phyloP scores from a whole-genome alignment of 2,113 vertebrate species.

The Ageneiosus marmoratus region DNA sequence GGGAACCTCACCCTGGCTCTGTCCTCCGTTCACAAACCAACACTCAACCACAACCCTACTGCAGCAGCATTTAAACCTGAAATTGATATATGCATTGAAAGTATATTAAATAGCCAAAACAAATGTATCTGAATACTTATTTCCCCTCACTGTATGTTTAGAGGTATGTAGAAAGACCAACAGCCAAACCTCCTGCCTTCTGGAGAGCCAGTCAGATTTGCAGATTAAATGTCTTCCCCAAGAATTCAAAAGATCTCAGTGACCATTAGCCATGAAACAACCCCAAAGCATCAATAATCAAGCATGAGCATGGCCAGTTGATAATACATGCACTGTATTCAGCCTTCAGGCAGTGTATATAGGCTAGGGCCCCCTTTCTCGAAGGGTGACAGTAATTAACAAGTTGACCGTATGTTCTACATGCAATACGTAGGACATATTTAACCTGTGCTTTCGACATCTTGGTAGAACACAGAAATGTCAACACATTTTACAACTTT shows the following conservation, averaged over 20 bases:
- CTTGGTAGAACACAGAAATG: conserved; percentile 4
- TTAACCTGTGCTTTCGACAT: conserved; percentile 14
- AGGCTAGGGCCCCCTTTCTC: background rate
- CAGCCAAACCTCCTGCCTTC: background rate
- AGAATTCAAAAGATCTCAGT: background rate
- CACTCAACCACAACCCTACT: no score
- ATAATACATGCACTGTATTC: background rate
- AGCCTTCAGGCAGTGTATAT: background rate
- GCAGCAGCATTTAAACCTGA: background rate
- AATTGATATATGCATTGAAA: background rate
- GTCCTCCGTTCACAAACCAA: no score
- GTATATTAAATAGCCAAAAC: background rate
- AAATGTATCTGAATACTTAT: background rate
- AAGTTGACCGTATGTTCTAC: background rate
- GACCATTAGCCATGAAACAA: background rate
- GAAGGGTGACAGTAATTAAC: background rate
- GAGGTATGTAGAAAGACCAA: background rate
- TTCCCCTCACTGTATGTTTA: background rate
- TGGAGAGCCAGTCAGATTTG: background rate
- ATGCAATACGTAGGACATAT: conserved; percentile 17
- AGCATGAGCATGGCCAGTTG: background rate
- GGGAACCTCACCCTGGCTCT: no score
- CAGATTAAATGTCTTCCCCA: background rate
- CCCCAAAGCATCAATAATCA: background rate
- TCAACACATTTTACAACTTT: background rate